Percentiles rank a stretch among this genome's conserved stretches.
These are phyloP conservation scores for Epinotia bilunana DNA, from an alignment of 2,888 invertebrate genomes.

Conservation along the genomic window DNA sequence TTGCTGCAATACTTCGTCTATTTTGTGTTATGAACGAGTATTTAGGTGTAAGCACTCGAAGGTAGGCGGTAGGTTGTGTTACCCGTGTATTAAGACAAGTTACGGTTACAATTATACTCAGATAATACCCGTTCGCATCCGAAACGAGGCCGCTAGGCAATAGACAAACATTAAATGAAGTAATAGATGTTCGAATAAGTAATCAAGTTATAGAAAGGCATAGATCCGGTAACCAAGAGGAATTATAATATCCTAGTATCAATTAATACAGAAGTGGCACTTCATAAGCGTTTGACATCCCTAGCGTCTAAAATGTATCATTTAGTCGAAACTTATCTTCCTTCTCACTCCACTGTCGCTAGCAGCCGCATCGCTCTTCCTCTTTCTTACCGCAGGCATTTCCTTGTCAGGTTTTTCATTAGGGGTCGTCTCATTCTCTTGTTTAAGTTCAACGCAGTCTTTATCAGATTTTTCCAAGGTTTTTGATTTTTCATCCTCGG, in stretches of 20 bases:
- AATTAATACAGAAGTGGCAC: constrained; percentile 41
- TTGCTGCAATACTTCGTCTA: neutral
- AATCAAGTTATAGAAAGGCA: neutral
- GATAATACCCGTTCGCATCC: neutral
- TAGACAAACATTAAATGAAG: constrained; percentile 4
- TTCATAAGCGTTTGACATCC: constrained; percentile 37
- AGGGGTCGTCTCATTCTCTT: constrained; percentile 63
- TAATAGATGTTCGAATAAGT: neutral
- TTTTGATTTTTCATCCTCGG: constrained; percentile 18
- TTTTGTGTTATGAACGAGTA: too few relatives aligned
- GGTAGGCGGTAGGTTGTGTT: neutral
- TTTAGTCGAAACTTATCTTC: constrained; percentile 60
- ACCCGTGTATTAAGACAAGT: neutral
- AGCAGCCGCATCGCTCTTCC: constrained; percentile 49
- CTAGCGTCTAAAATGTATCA: constrained; percentile 2
- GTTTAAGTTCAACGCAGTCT: constrained; percentile 50
- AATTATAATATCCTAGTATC: constrained; percentile 24
- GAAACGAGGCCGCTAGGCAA: neutral
- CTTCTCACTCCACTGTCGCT: constrained; percentile 56
- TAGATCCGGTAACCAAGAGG: constrained; percentile 14
- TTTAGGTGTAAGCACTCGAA: too few relatives aligned
- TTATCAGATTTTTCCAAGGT: constrained; percentile 32
- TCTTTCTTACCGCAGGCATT: constrained; percentile 54
- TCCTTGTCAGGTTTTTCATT: constrained; percentile 52
- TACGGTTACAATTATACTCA: neutral